Percentiles rank a stretch among this genome's conserved stretches.
These are phyloP conservation scores for Bombus haemorrhoidalis DNA, from an alignment of 1,140 invertebrate species.

Conservation along the genomic window DNA sequence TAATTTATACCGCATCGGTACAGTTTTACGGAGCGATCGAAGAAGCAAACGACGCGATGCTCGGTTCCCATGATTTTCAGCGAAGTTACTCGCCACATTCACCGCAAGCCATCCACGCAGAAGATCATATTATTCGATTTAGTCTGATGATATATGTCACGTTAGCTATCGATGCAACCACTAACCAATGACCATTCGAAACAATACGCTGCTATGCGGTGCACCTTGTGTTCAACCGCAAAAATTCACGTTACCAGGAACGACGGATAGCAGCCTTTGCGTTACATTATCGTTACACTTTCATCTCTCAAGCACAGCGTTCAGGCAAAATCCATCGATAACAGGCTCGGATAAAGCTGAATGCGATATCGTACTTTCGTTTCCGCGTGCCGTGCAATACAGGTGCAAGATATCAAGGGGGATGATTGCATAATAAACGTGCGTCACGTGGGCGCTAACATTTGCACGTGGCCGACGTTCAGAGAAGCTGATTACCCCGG, in stretches of 20 bases:
- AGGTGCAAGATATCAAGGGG: not conserved
- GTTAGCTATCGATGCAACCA: slow-evolving; percentile 10
- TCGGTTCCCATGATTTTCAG: slow-evolving; percentile 1
- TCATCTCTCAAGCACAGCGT: slow-evolving; percentile 7
- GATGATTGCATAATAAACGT: slow-evolving; percentile 23
- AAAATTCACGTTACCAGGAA: not conserved
- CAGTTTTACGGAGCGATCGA: not conserved
- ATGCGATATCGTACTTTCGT: slow-evolving; percentile 1
- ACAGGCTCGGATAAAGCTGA: not conserved
- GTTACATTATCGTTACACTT: slow-evolving; percentile 1
- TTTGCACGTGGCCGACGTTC: slow-evolving; percentile 31
- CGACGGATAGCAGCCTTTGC: not conserved
- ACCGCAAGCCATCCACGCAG: not conserved
- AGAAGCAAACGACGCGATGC: not conserved
- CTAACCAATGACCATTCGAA: slow-evolving; percentile 10
- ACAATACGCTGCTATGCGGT: slow-evolving; percentile 13
- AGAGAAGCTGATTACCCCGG: slow-evolving; percentile 13
- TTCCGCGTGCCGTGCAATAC: not conserved
- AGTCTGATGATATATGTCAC: not conserved
- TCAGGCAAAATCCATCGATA: slow-evolving; percentile 15
- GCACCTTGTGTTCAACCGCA: not conserved
- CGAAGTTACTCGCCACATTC: not conserved
- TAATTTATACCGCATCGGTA: not conserved
- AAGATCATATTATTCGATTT: slow-evolving; percentile 29
- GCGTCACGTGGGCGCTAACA: slow-evolving; percentile 22